These are phyloP conservation scores for Plebejus anna DNA, from an alignment of 2,888 invertebrate species.

Conservation along the genomic window DNA sequence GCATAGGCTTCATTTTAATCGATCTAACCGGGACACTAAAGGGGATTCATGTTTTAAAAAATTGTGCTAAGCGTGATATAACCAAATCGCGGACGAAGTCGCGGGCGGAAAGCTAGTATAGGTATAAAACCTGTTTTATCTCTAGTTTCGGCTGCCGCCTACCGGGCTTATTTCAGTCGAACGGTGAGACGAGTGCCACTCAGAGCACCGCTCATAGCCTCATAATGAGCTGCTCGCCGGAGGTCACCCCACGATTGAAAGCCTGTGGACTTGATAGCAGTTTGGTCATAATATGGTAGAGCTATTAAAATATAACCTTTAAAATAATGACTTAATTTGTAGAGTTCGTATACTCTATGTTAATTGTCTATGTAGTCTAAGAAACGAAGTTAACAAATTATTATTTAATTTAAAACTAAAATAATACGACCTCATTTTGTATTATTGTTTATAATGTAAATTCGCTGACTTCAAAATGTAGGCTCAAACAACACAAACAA, in stretches of 20 bases:
- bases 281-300: neutral
- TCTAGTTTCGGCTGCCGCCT: neutral
- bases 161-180: neutral
- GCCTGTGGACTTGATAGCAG: neutral
- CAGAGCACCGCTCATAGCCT: slow-evolving; percentile 29
- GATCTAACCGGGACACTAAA: no score
- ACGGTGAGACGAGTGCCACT: neutral
- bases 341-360: no score
- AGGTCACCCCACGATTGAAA: slow-evolving; percentile 9
- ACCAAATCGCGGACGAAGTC: no score
- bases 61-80: no score
- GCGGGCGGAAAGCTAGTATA: no score
- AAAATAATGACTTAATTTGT: no score
- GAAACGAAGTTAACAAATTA: no score
- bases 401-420: no score
- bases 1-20: no score
- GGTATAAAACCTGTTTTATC: neutral
- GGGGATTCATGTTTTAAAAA: no score
- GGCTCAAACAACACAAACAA: neutral
- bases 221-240: slow-evolving; percentile 33
- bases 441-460: neutral
- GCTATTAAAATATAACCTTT: no score
- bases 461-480: neutral
- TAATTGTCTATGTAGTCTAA: no score
- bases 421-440: neutral